A percentile compares a stretch with the other conserved stretches of the same genome.
phyloP scores from a whole-genome alignment of 2,797 vertebrate genomes.

The Melanotaenia parkinsoni region DNA sequence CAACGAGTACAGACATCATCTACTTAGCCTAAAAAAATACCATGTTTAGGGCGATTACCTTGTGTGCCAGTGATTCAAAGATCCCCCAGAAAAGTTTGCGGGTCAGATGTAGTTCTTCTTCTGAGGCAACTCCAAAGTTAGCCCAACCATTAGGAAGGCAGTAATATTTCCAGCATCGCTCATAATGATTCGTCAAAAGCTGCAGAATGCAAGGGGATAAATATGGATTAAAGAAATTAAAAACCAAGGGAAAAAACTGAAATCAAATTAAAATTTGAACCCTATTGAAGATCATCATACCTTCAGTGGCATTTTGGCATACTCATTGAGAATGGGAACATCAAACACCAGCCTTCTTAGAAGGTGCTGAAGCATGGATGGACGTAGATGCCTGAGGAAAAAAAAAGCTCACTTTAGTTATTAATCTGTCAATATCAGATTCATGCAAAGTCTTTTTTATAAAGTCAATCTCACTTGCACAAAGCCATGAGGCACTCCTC shows the following conservation, averaged over 20 bases:
- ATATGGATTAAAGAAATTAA: neutral
- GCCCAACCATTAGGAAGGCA: slow-evolving; percentile 97
- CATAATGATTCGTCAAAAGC: slow-evolving; percentile 96
- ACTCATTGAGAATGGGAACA: slow-evolving; percentile 96
- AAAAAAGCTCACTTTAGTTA: neutral
- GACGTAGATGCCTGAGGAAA: slow-evolving; percentile 87
- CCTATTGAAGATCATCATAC: slow-evolving; percentile 64
- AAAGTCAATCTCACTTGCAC: slow-evolving; percentile 83
- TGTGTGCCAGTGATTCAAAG: slow-evolving; percentile 94
- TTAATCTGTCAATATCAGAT: neutral
- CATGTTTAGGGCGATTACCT: slow-evolving; percentile 75
- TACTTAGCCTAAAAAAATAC: neutral
- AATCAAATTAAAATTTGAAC: neutral
- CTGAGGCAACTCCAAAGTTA: slow-evolving; percentile 93
- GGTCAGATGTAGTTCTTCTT: slow-evolving; percentile 95
- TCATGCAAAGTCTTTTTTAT: neutral
- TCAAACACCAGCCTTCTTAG: slow-evolving; percentile 94
- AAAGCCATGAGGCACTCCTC: slow-evolving; percentile 96
- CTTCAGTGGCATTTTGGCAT: slow-evolving; percentile 95
- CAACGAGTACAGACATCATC: neutral
- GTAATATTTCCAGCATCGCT: slow-evolving; percentile 97
- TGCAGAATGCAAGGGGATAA: slow-evolving; percentile 51
- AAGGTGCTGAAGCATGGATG: slow-evolving; percentile 95
- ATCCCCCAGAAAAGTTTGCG: slow-evolving; percentile 98
- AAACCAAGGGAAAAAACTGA: neutral